Base-by-base conservation (phyloP, 2,113 vertebrate species). In the Xyrauchen texanus region DNA sequence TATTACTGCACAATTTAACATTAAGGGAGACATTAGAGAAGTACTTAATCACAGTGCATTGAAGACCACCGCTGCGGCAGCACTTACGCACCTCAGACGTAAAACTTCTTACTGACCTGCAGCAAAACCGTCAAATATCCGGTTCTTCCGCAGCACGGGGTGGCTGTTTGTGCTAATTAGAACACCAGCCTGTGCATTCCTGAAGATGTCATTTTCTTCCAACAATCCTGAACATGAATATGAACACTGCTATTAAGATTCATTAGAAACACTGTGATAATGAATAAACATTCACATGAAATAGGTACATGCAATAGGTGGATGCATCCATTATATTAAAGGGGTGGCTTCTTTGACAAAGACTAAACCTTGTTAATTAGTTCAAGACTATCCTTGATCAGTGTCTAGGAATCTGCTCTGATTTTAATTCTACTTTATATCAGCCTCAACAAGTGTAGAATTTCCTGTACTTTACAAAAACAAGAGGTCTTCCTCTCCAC, bases 121-220 rank as follows among this genome's bases (percentile, higher is more conserved):
- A 88, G 98, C 98, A 87, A 99, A 99, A 80, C 98, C 98, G 79
- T 99, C 98, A 62, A 99, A 99, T 95, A 99, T 99, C 86, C 98
- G 87, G 88, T 99, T 99, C 93, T 99, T 99, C 86, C 98, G 92
- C 88, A 99, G 92, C 55, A 98, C 93, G 0, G 98, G 98, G 88
- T 99, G 98, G 86, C 98, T 99, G 47, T 99, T 99, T 86, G 97
- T 99, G 92, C 98, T 99, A 87, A 99, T 99, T 58, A 99, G 95
- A 77, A 99, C 98, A 80, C 98, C 98, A 4, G 98, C 98, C 88
- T 99, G 97, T 83, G 98, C 98, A n/a, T 99, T 99, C 88, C 98
- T 93, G 93, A 99, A 99, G 90, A 99, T 99, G 88, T 99, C 98
- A 4, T 99, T 99, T 91, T 99, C 98, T 87, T 99, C 98, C 86